A percentile compares a stretch with the other conserved stretches of the same genome.
Evolutionary conservation across 2,797 vertebrate species (phyloP).

Genomic region (Oophaga sylvatica): DNA sequence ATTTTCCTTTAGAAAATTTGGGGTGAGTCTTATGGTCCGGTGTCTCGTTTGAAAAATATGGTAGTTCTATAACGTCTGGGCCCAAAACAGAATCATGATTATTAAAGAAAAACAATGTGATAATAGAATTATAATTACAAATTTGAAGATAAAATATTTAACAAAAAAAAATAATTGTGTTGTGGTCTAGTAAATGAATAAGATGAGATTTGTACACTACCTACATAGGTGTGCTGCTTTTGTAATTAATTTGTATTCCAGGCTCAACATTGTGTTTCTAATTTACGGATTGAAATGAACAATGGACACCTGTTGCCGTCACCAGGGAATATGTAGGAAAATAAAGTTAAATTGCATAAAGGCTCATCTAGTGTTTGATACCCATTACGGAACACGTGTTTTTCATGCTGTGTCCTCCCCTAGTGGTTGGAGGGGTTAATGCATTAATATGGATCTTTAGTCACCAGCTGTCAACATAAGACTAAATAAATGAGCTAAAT

Average conservation of each 20-base stretch:
- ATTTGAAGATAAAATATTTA: too few species aligned
- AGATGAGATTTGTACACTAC: not conserved
- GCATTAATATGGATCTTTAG: conserved; percentile 13
- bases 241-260: not conserved
- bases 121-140: too few species aligned
- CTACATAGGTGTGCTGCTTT: not conserved
- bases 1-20: too few species aligned
- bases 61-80: not conserved
- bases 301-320: conserved; percentile 15
- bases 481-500: conserved; percentile 45
- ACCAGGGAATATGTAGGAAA: conserved; percentile 22
- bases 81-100: not conserved
- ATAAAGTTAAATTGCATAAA: conserved; percentile 19
- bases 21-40: too few species aligned
- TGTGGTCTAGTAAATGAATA: too few species aligned
- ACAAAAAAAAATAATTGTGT: too few species aligned
- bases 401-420: not conserved
- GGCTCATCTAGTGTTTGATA: conserved; percentile 14
- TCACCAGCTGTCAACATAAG: conserved; percentile 25
- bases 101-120: too few species aligned
- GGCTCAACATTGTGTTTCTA: not conserved
- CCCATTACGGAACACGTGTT: not conserved
- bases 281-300: not conserved
- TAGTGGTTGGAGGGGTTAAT: conserved; percentile 39
- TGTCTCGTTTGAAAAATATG: too few species aligned